Evolutionary conservation across 2,797 vertebrate genomes (phyloP).

Genomic region (Meda fulgida): DNA sequence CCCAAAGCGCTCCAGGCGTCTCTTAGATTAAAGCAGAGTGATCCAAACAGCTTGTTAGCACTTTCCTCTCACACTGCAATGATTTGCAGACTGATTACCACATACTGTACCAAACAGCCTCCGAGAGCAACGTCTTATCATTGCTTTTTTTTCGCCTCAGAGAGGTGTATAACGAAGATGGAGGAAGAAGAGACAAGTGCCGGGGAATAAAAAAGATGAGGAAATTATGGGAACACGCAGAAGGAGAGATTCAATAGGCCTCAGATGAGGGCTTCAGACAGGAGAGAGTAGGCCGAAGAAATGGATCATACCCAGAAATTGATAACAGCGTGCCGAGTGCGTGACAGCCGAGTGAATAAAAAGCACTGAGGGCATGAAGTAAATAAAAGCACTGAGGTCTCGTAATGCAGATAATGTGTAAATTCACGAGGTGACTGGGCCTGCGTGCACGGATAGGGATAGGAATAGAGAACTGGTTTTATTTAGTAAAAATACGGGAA

Average conservation of each 20-base stretch:
- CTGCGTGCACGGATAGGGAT: background rate
- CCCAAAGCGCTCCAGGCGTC: conserved; percentile 67
- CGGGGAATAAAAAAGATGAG: conserved; percentile 41
- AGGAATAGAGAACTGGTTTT: background rate
- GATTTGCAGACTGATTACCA: conserved; percentile 81
- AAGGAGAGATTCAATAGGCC: conserved; percentile 47
- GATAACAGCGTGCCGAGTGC: conserved; percentile 16
- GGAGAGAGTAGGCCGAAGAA: conserved; percentile 8
- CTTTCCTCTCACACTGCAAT: conserved; percentile 73
- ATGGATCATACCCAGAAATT: conserved; percentile 46
- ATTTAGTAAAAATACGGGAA: background rate
- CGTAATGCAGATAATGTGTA: background rate
- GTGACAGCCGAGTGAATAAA: conserved; percentile 50
- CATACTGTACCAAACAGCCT: conserved; percentile 55
- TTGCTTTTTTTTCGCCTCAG: conserved; percentile 37
- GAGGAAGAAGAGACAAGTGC: conserved; percentile 22
- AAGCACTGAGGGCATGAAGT: conserved; percentile 43
- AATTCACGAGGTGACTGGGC: background rate
- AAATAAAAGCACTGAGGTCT: conserved; percentile 11
- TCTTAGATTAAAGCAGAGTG: conserved; percentile 77
- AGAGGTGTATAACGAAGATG: conserved; percentile 57
- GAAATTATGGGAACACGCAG: conserved; percentile 20
- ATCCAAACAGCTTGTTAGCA: conserved; percentile 74
- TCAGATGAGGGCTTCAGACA: conserved; percentile 22
- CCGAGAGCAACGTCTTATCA: conserved; percentile 63